Conservation (phyloP, 2,888 invertebrate species). For the Ctena decussata region DNA sequence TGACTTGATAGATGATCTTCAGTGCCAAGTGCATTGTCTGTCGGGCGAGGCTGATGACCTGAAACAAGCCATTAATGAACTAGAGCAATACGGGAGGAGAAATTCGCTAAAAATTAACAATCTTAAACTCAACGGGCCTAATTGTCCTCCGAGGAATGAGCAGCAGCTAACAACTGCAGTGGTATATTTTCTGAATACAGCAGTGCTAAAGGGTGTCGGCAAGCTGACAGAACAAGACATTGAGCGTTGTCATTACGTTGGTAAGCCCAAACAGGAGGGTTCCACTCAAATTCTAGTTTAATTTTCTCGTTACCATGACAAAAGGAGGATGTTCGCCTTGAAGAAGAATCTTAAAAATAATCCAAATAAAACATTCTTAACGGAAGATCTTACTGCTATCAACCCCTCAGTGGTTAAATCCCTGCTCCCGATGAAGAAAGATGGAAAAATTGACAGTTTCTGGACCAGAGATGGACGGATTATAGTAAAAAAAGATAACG, state of each 20-base stretch:
- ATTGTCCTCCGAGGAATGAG: background rate
- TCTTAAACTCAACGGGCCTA: background rate
- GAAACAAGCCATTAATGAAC: background rate
- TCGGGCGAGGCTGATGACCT: background rate
- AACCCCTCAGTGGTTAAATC: conserved; percentile 5
- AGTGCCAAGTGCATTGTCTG: background rate
- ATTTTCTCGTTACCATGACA: background rate
- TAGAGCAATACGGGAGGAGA: background rate
- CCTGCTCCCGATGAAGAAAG: background rate
- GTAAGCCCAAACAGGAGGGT: background rate
- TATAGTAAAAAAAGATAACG: background rate
- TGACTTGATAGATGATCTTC: background rate
- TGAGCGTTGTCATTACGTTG: background rate
- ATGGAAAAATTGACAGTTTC: conserved; percentile 10
- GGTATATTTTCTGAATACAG: background rate
- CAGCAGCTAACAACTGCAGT: background rate
- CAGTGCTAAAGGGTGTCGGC: background rate
- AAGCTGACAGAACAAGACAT: background rate
- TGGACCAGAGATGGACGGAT: conserved; percentile 15
- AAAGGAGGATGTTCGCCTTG: background rate
- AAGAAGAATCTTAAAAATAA: conserved; percentile 8
- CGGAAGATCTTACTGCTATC: conserved; percentile 3
- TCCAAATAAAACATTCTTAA: background rate
- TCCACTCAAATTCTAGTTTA: background rate
- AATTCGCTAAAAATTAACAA: background rate